Percentiles rank a stretch among this genome's conserved stretches.
Evolutionary conservation across 2,888 invertebrate genomes (phyloP).

Genomic region (Cataglyphis altisquamis): DNA sequence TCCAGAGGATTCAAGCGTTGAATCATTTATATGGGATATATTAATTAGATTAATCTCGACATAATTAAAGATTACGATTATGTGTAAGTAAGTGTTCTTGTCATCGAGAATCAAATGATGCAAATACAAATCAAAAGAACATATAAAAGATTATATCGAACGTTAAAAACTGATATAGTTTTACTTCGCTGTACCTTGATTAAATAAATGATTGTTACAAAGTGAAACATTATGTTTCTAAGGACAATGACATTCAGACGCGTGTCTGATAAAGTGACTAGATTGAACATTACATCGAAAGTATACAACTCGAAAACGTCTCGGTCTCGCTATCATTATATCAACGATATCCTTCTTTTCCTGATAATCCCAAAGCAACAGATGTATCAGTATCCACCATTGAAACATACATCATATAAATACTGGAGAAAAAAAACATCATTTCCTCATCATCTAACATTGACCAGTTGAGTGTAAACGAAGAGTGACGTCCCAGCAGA

Average conservation of each 20-base stretch:
- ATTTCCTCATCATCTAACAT: not conserved
- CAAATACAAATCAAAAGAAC: not conserved
- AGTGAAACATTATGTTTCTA: conserved; percentile 21
- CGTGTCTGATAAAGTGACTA: not conserved
- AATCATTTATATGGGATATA: conserved; percentile 2
- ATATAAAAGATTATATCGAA: not conserved
- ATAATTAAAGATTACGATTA: conserved; percentile 27
- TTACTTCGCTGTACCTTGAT: conserved; percentile 16
- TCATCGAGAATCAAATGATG: not conserved
- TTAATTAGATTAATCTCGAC: conserved; percentile 25
- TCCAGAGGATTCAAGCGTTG: not conserved
- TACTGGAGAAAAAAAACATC: not conserved
- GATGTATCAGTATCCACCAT: not conserved
- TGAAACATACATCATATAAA: not conserved
- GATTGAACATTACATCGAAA: not conserved
- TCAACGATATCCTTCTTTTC: not conserved
- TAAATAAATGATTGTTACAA: conserved; percentile 43
- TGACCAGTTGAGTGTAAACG: not conserved
- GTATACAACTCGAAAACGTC: not conserved
- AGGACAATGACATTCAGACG: not conserved
- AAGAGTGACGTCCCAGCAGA: conserved; percentile 21
- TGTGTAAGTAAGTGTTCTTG: conserved; percentile 16
- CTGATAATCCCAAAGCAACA: not conserved
- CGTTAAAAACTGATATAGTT: conserved; percentile 19
- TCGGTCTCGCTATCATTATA: not conserved